Evolutionary conservation across 53 echinoderm and acorn worm genomes (phyloP).

Genomic region (Astropecten irregularis): DNA sequence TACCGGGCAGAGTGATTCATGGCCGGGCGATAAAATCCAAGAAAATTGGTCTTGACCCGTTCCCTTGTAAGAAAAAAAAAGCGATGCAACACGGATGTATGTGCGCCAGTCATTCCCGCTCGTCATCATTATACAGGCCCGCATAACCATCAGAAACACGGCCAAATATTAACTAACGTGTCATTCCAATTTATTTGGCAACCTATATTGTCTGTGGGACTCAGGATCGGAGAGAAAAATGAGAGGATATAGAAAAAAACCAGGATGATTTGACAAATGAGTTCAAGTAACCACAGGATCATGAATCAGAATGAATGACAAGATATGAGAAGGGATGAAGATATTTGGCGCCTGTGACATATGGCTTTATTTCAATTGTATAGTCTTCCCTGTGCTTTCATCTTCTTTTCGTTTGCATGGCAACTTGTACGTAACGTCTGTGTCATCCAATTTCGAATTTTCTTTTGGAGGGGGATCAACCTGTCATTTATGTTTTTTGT

Average conservation of each 20-base stretch:
- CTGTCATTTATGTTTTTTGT: conserved; percentile 4
- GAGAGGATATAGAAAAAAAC: background rate
- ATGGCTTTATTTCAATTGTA: background rate
- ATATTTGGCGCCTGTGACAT: background rate
- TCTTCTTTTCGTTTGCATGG: background rate
- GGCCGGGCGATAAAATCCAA: no score
- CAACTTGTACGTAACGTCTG: background rate
- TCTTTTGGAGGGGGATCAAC: background rate
- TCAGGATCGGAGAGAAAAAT: background rate
- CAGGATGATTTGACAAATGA: background rate
- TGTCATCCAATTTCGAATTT: background rate
- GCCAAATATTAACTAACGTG: background rate
- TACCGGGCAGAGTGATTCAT: no score
- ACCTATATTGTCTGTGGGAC: background rate
- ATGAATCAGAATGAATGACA: no score
- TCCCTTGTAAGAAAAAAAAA: no score
- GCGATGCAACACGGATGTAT: no score
- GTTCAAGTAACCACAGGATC: background rate
- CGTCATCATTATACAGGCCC: no score
- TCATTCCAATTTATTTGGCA: background rate
- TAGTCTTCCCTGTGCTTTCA: background rate
- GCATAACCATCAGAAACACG: no score
- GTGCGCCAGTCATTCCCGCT: no score
- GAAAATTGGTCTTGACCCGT: no score
- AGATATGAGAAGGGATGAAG: background rate